Conservation (phyloP, 2,888 invertebrate genomes). For the Dicyrtomina minuta region DNA sequence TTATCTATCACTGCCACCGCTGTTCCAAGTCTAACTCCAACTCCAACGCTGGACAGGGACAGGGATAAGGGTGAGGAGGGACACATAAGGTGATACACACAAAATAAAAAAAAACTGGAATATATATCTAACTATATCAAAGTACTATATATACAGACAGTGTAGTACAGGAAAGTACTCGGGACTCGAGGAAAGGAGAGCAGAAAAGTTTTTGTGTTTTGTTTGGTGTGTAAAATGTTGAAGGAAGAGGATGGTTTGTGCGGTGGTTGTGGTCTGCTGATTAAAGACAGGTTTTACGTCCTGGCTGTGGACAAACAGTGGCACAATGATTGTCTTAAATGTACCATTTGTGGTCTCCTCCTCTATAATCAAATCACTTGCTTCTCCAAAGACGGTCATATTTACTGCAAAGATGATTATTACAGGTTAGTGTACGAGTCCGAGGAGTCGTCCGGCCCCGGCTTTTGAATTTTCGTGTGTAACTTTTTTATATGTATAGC, state of each 20-base stretch:
- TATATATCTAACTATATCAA: no score
- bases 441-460: neutral
- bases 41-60: neutral
- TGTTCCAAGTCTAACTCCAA: no score
- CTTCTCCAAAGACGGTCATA: constrained; percentile 83
- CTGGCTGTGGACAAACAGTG: constrained; percentile 85
- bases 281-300: constrained; percentile 70
- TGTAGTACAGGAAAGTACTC: no score
- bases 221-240: constrained; percentile 19
- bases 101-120: neutral
- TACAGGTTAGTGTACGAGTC: constrained; percentile 77
- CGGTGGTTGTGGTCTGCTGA: constrained; percentile 64
- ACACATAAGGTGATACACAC: no score
- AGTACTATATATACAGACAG: no score
- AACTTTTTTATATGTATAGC: neutral
- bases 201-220: neutral
- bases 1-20: no score
- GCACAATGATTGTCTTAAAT: constrained; percentile 80
- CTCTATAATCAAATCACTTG: constrained; percentile 85
- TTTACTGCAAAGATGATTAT: constrained; percentile 93
- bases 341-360: constrained; percentile 80
- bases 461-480: neutral
- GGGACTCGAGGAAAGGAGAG: neutral
- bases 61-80: no score
- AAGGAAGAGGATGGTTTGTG: constrained; percentile 35